These are phyloP conservation scores for Phasia obesa DNA, from an alignment of 2,888 invertebrate species.

Conservation along the genomic window DNA sequence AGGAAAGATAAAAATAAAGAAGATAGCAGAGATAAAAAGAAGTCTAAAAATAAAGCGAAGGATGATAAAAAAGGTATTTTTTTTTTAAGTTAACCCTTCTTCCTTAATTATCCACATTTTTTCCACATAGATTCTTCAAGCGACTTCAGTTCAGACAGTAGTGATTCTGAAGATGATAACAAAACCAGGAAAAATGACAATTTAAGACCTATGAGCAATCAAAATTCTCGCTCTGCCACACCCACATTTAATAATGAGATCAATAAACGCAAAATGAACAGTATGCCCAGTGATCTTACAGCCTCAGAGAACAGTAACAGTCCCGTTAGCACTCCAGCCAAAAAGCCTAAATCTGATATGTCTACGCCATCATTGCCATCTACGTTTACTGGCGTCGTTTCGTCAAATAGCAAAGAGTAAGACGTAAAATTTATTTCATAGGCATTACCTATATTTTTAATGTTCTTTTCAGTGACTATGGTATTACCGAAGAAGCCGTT, in stretches of 20 bases:
- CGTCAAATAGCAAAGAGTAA: constrained; percentile 80
- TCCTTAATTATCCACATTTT: background rate
- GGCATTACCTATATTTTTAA: constrained; percentile 1
- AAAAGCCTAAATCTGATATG: constrained; percentile 79
- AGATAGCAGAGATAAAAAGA: constrained; percentile 85
- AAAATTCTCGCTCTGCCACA: constrained; percentile 82
- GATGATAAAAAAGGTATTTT: constrained; percentile 85
- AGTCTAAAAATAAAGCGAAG: constrained; percentile 85
- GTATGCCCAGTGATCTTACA: constrained; percentile 81
- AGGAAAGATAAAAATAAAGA: constrained; percentile 86
- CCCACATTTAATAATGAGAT: constrained; percentile 77
- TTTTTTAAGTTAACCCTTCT: constrained; percentile 33
- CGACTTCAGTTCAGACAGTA: constrained; percentile 88
- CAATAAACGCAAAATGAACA: constrained; percentile 80
- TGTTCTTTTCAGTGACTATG: constrained; percentile 88
- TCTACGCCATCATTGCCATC: constrained; percentile 79
- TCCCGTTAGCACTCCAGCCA: constrained; percentile 81
- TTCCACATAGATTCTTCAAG: constrained; percentile 85
- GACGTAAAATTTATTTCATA: constrained; percentile 54
- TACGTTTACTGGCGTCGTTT: constrained; percentile 81
- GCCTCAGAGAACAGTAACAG: constrained; percentile 82
- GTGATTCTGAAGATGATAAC: constrained; percentile 87
- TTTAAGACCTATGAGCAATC: constrained; percentile 78
- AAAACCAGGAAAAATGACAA: constrained; percentile 81
- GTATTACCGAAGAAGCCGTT: constrained; percentile 97